Base-by-base conservation (phyloP, 1,140 invertebrate species). In the Ceratosolen solmsi region DNA sequence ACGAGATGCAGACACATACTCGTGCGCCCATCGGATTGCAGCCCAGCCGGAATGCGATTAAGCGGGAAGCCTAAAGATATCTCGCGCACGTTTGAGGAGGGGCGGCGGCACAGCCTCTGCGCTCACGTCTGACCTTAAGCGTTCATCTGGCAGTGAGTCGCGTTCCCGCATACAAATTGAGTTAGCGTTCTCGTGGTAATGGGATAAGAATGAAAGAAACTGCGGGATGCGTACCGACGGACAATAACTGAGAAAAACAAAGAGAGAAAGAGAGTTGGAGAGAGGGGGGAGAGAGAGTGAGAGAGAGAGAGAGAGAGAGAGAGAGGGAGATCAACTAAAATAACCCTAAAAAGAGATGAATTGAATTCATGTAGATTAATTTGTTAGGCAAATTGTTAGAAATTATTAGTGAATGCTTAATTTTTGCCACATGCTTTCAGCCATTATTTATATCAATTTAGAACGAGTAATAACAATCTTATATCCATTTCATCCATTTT, bases 161-260 rank as follows among this genome's bases (percentile, higher is more conserved):
- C 87, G 86, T 88, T 89, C 87, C 86, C 88, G 89, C 90, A 91
- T 91, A 91, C 90, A 89, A 91, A 91, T 90, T 90, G 86, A 90
- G 90, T 91, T 90, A 91, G 89, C 89, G 88, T 86, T 84, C 86
- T 89, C 87, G 86, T 84, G 87, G 88, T 89, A 89, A 89, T 88
- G 84, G 87, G 86, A 82, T 82, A 86, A 77, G 83, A 85, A 85
- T 80, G 70, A 77, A 76, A 49, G 79, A 79, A 82, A 86, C 70
- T 58, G 76, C 49, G 60, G 30, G 25, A 65, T 17, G 60, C 5
- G 60, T 13, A 20, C 17, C 20, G 63, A 36, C 41, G 49, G 54
- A 71, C 30, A 82, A 58, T 27, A 58, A 83, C 41, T 2, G 80
- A 63, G 51, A 54, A 22, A 54, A 22, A 54, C 2, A 17, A 3